Evolutionary conservation across 2,113 vertebrate species (phyloP).

Genomic region (Clarias batrachus): DNA sequence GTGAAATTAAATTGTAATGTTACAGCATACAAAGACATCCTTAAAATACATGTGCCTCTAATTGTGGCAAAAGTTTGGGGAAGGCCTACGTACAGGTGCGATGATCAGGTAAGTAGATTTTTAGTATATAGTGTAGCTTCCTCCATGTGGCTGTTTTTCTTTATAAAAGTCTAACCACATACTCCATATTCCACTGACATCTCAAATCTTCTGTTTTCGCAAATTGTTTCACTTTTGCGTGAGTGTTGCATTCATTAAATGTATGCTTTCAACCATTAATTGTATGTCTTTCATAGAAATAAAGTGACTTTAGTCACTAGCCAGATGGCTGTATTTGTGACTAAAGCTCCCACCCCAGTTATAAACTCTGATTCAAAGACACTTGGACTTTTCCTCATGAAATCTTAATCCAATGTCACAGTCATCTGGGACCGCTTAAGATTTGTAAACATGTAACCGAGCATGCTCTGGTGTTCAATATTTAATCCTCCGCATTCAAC

Average conservation of each 20-base stretch:
- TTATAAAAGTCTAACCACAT: background rate
- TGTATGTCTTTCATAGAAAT: background rate
- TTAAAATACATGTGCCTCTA: background rate
- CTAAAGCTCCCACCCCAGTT: background rate
- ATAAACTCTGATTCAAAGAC: background rate
- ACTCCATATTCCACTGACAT: background rate
- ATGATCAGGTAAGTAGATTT: background rate
- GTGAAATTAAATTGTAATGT: background rate
- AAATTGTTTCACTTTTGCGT: background rate
- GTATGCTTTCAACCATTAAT: background rate
- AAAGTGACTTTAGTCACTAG: background rate
- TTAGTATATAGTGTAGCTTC: background rate
- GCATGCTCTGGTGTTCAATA: background rate
- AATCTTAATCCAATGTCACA: background rate
- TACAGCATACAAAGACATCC: background rate
- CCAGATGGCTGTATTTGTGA: background rate
- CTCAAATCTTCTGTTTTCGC: background rate
- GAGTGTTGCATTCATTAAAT: background rate
- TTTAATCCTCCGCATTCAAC: background rate
- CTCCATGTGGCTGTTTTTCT: background rate
- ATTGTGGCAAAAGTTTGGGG: background rate
- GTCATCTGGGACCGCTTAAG: background rate
- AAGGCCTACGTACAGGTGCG: background rate
- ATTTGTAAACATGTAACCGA: background rate
- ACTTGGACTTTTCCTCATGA: background rate